phyloP scores from a whole-genome alignment of 2,113 vertebrate species.

The Dromaius novaehollandiae region DNA sequence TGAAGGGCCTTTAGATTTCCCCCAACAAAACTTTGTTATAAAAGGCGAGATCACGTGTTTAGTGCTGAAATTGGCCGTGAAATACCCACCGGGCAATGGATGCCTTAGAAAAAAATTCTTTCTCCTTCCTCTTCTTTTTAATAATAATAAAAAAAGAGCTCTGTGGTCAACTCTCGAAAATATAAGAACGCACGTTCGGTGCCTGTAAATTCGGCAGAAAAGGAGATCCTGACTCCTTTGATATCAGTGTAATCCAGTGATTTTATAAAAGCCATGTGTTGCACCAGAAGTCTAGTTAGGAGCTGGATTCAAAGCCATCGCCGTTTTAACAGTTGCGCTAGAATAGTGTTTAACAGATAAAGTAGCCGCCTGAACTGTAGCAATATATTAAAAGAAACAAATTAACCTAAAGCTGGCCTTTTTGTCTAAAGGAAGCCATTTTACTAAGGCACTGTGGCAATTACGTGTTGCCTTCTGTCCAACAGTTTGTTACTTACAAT shows the following conservation, averaged over 20 bases:
- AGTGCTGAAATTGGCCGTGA: constrained; percentile 99
- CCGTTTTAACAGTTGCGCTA: constrained; percentile 77
- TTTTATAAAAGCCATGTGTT: constrained; percentile 88
- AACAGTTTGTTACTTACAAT: constrained; percentile 74
- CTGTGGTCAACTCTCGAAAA: constrained; percentile 72
- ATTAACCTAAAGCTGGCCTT: constrained; percentile 82
- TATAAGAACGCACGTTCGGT: constrained; percentile 68
- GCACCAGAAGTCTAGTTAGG: constrained; percentile 75
- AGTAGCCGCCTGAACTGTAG: constrained; percentile 75
- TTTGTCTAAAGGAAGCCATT: constrained; percentile 81
- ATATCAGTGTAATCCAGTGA: constrained; percentile 78
- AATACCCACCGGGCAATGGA: constrained; percentile 88
- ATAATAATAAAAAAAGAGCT: constrained; percentile 58
- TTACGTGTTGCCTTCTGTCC: constrained; percentile 74
- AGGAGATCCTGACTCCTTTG: constrained; percentile 74
- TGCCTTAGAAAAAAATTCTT: constrained; percentile 55
- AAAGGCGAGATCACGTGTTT: constrained; percentile 98
- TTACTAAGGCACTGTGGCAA: constrained; percentile 74
- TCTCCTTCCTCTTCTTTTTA: background rate
- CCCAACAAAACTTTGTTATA: constrained; percentile 99
- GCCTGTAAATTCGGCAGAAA: constrained; percentile 80
- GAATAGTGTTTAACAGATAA: constrained; percentile 75
- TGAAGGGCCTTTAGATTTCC: constrained; percentile 97
- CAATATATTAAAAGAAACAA: constrained; percentile 83
- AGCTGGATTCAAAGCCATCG: constrained; percentile 78